Evolutionary conservation across 53 echinoderm and acorn worm species (phyloP).

Genomic region (Echinometra lucunter): DNA sequence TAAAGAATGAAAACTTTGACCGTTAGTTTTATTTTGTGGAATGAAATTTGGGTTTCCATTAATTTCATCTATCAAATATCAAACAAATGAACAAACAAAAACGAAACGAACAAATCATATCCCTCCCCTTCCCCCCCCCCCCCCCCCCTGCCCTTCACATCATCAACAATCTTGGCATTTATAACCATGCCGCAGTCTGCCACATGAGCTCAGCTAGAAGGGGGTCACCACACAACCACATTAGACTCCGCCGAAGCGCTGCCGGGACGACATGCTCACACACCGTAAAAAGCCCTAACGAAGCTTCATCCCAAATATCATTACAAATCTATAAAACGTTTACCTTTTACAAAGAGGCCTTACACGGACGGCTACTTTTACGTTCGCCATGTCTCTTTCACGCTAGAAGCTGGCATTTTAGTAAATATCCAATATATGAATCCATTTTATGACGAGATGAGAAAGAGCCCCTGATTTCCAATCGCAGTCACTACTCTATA

Average conservation of each 20-base stretch:
- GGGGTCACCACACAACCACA: not conserved
- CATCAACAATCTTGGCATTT: too few relatives aligned
- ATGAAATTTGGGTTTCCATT: too few relatives aligned
- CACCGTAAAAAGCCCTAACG: not conserved
- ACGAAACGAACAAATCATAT: too few relatives aligned
- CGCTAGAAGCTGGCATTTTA: constrained; percentile 29
- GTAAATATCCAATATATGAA: constrained; percentile 25
- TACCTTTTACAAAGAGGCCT: constrained; percentile 91
- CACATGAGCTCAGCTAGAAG: not conserved
- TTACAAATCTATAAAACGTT: constrained; percentile 21
- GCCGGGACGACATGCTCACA: not conserved
- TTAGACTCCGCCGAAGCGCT: not conserved
- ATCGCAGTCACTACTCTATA: not conserved
- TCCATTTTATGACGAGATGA: constrained; percentile 4
- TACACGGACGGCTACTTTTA: constrained; percentile 97
- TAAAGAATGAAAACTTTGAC: too few relatives aligned
- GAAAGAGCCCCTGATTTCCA: not conserved
- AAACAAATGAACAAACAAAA: too few relatives aligned
- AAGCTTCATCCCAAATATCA: not conserved
- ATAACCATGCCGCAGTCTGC: too few relatives aligned
- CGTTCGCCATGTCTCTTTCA: constrained; percentile 83
- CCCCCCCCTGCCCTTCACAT: too few relatives aligned
- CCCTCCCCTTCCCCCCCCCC: too few relatives aligned
- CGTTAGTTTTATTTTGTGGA: too few relatives aligned
- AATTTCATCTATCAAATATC: too few relatives aligned